These are phyloP conservation scores for Phenacoccus solenopsis DNA, from an alignment of 1,140 invertebrate genomes.

Conservation along the genomic window DNA sequence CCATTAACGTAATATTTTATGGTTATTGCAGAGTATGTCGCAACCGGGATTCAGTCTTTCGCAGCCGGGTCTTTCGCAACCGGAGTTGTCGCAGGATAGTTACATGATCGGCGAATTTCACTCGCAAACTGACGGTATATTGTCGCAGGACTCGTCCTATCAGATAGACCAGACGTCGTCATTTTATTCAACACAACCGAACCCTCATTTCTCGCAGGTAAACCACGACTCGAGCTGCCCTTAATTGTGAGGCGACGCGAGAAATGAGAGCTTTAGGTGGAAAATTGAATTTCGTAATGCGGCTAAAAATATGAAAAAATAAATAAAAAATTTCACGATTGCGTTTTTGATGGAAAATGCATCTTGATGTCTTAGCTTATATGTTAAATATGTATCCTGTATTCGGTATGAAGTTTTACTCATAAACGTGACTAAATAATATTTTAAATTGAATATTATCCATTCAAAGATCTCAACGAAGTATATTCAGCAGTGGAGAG, in stretches of 20 bases:
- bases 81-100: conserved; percentile 75
- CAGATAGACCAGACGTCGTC: conserved; percentile 59
- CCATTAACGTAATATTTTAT: neutral
- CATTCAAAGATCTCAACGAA: no score
- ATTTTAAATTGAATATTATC: no score
- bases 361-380: no score
- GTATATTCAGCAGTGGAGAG: no score
- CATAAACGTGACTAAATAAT: no score
- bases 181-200: conserved; percentile 43
- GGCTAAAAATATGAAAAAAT: no score
- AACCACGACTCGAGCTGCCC: no score
- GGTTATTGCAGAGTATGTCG: conserved; percentile 46
- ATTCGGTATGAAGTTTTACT: no score
- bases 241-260: no score
- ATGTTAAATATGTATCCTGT: no score
- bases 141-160: conserved; percentile 91
- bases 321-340: neutral
- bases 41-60: conserved; percentile 54
- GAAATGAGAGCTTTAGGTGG: no score
- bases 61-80: conserved; percentile 51
- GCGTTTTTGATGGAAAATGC: neutral
- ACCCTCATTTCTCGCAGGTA: conserved; percentile 43
- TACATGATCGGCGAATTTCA: conserved; percentile 75
- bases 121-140: conserved; percentile 83
- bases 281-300: no score